Percentiles rank a stretch among this genome's conserved stretches.
phyloP scores from a whole-genome alignment of 92 coral and sea anemone genomes.

The Paramuricea clavata region DNA sequence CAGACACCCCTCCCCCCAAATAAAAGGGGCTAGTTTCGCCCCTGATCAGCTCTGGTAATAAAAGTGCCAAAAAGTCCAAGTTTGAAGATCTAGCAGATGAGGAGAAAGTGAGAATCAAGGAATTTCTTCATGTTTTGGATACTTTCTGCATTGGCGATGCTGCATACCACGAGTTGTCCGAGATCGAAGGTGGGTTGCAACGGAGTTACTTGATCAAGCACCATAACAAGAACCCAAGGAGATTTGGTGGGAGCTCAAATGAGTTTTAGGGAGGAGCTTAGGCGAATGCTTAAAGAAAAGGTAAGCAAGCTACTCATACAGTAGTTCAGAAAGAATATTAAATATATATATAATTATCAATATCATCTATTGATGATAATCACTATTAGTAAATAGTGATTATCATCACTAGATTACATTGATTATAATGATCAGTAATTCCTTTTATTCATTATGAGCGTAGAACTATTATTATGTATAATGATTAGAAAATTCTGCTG shows the following conservation, averaged over 20 bases:
- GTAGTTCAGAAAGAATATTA: not conserved
- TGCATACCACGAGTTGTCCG: not conserved
- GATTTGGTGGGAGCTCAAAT: not conserved
- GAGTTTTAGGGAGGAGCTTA: not conserved
- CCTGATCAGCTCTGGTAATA: too few species aligned
- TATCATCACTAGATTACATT: too few species aligned
- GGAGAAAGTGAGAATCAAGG: not conserved
- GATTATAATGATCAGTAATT: too few species aligned
- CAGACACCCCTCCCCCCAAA: too few species aligned
- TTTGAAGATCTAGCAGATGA: not conserved
- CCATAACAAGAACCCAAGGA: not conserved
- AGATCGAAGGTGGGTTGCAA: not conserved
- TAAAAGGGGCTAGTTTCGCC: too few species aligned
- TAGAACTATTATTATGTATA: too few species aligned
- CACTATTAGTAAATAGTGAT: too few species aligned
- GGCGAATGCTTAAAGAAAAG: not conserved
- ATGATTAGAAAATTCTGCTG: too few species aligned
- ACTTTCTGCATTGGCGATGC: not conserved
- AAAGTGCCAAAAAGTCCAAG: not conserved
- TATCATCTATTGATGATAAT: not conserved
- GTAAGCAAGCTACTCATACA: not conserved
- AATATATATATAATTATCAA: not conserved
- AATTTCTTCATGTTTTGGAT: not conserved
- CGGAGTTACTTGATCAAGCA: not conserved
- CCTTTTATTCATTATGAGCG: too few species aligned